Evolutionary conservation across 2,888 invertebrate species (phyloP).

Genomic region (Pachydiplax longipennis): DNA sequence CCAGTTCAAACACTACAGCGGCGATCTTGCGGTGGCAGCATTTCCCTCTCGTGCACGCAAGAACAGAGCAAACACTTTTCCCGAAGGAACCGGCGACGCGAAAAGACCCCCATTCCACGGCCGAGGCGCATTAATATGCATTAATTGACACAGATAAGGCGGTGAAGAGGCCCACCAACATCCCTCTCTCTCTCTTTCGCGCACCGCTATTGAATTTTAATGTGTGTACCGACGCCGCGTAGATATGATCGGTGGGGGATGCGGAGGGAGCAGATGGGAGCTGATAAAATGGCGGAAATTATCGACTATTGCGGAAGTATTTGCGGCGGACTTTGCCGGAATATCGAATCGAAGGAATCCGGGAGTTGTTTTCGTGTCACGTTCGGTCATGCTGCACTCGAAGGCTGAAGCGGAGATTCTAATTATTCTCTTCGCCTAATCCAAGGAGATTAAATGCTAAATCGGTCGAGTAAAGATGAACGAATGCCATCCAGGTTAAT

Average conservation of each 20-base stretch:
- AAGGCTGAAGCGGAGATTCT: no score
- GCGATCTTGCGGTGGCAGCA: neutral
- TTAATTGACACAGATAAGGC: neutral
- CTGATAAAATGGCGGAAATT: neutral
- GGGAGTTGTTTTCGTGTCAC: no score
- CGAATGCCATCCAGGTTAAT: no score
- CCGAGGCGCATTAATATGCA: neutral
- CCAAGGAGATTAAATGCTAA: no score
- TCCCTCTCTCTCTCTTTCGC: neutral
- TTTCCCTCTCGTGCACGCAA: neutral
- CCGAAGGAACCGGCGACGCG: neutral
- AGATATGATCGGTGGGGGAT: neutral
- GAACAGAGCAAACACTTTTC: neutral
- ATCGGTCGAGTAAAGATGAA: no score
- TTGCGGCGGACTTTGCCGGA: no score
- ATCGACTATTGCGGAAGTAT: neutral
- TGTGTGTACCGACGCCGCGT: neutral
- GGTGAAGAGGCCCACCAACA: neutral
- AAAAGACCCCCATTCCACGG: neutral
- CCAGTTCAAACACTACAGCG: no score
- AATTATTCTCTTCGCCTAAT: no score
- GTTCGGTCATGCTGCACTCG: no score
- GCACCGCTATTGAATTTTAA: neutral
- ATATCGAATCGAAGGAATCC: no score
- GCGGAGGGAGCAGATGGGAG: neutral